Evolutionary conservation across 2,113 vertebrate genomes (phyloP).

Genomic region (Psophia crepitans): DNA sequence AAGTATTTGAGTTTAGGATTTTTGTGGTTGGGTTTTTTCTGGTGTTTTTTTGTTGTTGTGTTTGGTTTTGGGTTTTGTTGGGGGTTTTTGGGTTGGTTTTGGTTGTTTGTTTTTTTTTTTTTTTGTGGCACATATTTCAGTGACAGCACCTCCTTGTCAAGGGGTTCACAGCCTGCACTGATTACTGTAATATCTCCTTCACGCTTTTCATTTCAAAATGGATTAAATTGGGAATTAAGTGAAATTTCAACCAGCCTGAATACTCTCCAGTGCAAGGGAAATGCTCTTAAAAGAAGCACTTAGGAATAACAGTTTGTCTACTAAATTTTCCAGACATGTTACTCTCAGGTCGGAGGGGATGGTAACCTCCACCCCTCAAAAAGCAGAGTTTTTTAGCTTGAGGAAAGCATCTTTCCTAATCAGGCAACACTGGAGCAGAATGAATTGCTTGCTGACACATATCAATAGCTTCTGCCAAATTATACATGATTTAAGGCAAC

Average conservation of each 20-base stretch:
- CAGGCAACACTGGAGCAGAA: background rate
- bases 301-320: background rate
- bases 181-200: background rate
- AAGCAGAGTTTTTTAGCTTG: background rate
- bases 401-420: background rate
- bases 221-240: background rate
- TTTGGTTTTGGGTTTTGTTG: no score
- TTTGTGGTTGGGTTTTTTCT: no score
- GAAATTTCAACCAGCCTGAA: background rate
- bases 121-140: background rate
- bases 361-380: background rate
- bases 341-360: background rate
- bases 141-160: background rate
- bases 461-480: slow-evolving; percentile 43
- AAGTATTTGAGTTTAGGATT: no score
- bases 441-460: slow-evolving; percentile 30
- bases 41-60: fast-evolving
- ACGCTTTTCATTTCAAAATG: background rate
- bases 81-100: no score
- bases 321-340: background rate
- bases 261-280: background rate
- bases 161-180: background rate
- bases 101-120: no score
- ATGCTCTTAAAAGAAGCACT: background rate
- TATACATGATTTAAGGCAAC: slow-evolving; percentile 28